Base-by-base conservation (phyloP, 2,888 invertebrate species). In the Shargacucullia verbasci region DNA sequence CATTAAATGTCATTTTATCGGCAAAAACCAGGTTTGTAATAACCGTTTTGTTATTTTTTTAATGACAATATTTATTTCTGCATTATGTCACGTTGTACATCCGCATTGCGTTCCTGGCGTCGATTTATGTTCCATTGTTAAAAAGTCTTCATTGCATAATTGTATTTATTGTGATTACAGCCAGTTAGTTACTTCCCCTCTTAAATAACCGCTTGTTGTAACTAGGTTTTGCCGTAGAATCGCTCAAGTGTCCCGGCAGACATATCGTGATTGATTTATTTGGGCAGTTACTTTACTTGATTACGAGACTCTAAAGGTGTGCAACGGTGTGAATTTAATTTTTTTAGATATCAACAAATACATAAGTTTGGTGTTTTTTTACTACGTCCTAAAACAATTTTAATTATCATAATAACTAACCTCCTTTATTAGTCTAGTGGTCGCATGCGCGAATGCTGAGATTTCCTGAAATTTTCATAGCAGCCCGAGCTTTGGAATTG, bases 1-100 rank as follows among this genome's bases (percentile, higher is more conserved):
- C 89, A 89, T 90, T 88, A 90, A 88, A 91, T 86, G 84, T 86
- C 84, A 88, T 87, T 91, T 88, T 86, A 90, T 87, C 78, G 80
- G 83, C 84, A 88, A 90, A 89, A 85, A 80, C 78, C 73, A 73
- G 67, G 60, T 61, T 72, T 41, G 63, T 77, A 79, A 84, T 70
- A 80, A 80, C 73, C 74, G 76, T 86, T 87, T 85, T 83, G 83
- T 84, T 83, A 81, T 83, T 72, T 77, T 73, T 73, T 63, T 80
- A 73, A 79, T 72, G 74, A 60, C 71, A 76, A 76, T 72, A 76
- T 79, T 90, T 91, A 91, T 91, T 87, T 89, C 68, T 79, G 81
- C 87, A 89, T 90, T 88, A 90, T 68, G 64, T 66, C 62, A 70
- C 67, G 69, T 62, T 74, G 40, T 80, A 81, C 81, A 81, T 85